Percentiles rank a stretch among this genome's conserved stretches.
Conservation (phyloP, 2,888 invertebrate species). For the Metalampra italica region DNA sequence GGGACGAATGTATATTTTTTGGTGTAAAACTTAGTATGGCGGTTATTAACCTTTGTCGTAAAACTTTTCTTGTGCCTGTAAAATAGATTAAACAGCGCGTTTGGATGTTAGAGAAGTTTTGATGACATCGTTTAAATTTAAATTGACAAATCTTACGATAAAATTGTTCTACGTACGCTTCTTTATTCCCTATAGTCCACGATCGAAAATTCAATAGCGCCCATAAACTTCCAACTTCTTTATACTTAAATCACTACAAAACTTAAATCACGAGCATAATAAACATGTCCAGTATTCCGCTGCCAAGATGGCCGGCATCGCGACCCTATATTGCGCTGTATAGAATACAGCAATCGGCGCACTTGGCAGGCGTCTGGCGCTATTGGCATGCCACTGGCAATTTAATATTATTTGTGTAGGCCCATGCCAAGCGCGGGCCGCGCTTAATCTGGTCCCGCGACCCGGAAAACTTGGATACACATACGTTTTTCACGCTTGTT, state of each 20-base stretch:
- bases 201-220: too few species aligned
- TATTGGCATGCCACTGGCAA: constrained; percentile 69
- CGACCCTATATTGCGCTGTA: constrained; percentile 13
- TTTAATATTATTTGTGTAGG: constrained; percentile 75
- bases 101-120: too few species aligned
- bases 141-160: too few species aligned
- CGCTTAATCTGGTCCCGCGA: constrained; percentile 49
- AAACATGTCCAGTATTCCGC: constrained; percentile 9
- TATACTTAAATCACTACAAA: neutral
- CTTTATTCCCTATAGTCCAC: too few species aligned
- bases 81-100: too few species aligned
- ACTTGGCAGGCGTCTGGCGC: constrained; percentile 44
- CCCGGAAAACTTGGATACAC: constrained; percentile 52
- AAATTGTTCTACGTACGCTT: too few species aligned
- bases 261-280: constrained; percentile 3
- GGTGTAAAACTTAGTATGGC: too few species aligned
- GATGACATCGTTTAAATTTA: too few species aligned
- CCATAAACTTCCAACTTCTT: too few species aligned
- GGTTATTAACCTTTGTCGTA: too few species aligned
- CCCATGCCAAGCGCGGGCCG: constrained; percentile 53
- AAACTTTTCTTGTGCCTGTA: too few species aligned
- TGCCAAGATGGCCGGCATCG: constrained; percentile 6
- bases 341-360: constrained; percentile 38
- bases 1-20: too few species aligned
- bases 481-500: constrained; percentile 43